Evolutionary conservation across 2,888 invertebrate genomes (phyloP).

Genomic region (Dorcus hopei): DNA sequence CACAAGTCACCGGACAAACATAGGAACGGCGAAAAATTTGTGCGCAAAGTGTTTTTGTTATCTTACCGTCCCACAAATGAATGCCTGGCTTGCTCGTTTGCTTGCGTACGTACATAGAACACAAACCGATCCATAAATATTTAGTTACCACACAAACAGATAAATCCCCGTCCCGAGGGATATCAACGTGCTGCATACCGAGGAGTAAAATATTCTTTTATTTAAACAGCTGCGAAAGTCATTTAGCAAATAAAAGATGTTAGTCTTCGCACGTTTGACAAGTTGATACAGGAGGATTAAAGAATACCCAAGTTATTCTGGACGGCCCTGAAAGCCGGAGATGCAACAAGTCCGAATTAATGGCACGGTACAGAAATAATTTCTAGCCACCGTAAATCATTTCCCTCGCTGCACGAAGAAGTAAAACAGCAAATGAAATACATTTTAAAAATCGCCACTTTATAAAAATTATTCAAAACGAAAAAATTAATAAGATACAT

Average conservation of each 20-base stretch:
- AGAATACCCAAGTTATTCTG: conserved; percentile 6
- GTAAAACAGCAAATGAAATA: too few species aligned
- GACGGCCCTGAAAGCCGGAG: neutral
- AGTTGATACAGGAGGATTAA: conserved; percentile 16
- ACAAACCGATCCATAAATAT: conserved; percentile 16
- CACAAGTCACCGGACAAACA: too few species aligned
- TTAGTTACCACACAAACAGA: conserved; percentile 25
- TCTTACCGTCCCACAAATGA: neutral
- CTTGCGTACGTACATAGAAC: neutral
- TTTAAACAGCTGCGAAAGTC: conserved; percentile 40
- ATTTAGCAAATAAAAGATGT: conserved; percentile 35
- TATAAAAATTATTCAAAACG: too few species aligned
- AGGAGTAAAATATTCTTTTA: conserved; percentile 28
- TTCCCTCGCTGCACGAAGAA: too few species aligned
- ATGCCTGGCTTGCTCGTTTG: neutral
- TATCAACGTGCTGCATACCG: conserved; percentile 22
- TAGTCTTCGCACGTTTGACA: conserved; percentile 18
- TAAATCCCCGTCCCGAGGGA: conserved; percentile 22
- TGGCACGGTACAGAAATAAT: too few species aligned
- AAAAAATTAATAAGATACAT: too few species aligned
- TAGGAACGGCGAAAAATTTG: too few species aligned
- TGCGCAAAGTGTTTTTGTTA: neutral
- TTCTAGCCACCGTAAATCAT: too few species aligned
- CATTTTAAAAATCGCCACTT: too few species aligned
- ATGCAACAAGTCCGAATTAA: neutral